These are phyloP conservation scores for Trogon melanurus DNA, from an alignment of 2,113 vertebrate species.

Conservation along the genomic window DNA sequence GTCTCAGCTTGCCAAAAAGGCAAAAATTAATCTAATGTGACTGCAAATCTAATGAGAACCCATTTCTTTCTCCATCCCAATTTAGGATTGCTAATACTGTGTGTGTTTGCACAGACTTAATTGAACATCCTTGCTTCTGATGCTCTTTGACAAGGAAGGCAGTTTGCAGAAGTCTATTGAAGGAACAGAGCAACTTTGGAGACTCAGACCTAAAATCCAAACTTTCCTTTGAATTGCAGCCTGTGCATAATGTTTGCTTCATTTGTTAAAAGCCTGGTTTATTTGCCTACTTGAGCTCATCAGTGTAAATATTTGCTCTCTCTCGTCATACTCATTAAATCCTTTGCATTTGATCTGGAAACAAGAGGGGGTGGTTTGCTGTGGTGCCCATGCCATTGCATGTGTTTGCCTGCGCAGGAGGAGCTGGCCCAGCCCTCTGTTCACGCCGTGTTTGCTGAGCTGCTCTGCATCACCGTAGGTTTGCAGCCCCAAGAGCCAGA, in stretches of 20 bases:
- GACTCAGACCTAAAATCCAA: neutral
- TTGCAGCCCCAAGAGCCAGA: neutral
- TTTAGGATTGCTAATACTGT: neutral
- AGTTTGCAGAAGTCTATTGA: neutral
- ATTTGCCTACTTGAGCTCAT: slow-evolving; percentile 49
- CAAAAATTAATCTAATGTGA: neutral
- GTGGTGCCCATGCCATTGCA: accelerated
- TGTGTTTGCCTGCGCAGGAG: neutral
- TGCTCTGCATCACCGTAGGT: neutral
- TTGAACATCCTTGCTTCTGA: neutral
- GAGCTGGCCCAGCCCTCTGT: neutral
- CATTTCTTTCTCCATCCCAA: neutral
- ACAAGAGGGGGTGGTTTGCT: neutral
- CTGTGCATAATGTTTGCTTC: neutral
- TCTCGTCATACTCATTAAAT: neutral
- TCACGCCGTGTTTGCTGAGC: neutral
- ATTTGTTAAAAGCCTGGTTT: slow-evolving; percentile 7
- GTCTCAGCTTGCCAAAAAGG: neutral
- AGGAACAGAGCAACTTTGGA: neutral
- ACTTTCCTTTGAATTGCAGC: neutral
- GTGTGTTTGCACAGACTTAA: neutral
- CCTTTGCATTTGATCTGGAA: neutral
- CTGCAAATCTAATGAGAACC: neutral
- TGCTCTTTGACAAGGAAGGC: neutral
- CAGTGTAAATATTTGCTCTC: slow-evolving; percentile 53